These are phyloP conservation scores for Hylaeus anthracinus DNA, from an alignment of 1,140 invertebrate species.

Conservation along the genomic window DNA sequence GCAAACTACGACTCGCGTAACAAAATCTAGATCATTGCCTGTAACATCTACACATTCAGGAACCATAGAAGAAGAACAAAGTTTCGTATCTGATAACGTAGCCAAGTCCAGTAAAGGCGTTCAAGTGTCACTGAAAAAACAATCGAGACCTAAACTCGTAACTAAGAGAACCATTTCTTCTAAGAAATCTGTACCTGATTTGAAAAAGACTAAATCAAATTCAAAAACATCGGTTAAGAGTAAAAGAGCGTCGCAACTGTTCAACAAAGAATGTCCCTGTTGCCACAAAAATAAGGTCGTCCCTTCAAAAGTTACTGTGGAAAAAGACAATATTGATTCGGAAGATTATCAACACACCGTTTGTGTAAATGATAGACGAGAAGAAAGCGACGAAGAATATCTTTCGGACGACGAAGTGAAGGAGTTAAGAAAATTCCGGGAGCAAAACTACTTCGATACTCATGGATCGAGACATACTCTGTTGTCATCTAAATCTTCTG, in stretches of 20 bases:
- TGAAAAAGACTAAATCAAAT: constrained; percentile 22
- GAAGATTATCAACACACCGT: constrained; percentile 27
- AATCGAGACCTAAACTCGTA: constrained; percentile 18
- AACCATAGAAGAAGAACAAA: neutral
- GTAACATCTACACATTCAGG: neutral
- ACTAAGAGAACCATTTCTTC: constrained; percentile 39
- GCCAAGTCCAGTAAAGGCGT: neutral
- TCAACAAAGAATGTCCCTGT: constrained; percentile 1
- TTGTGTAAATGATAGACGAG: neutral
- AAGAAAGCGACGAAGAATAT: neutral
- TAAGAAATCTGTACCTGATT: constrained; percentile 27
- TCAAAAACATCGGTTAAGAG: constrained; percentile 20
- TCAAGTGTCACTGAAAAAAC: constrained; percentile 30
- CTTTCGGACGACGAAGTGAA: constrained; percentile 41
- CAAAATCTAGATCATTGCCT: neutral
- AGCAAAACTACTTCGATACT: constrained; percentile 76
- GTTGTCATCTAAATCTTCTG: constrained; percentile 58
- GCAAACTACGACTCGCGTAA: neutral
- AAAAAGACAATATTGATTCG: neutral
- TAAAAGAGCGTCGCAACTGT: constrained; percentile 15
- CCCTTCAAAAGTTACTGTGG: neutral
- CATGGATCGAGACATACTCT: constrained; percentile 70
- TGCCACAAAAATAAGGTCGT: constrained; percentile 10
- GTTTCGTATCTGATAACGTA: neutral
- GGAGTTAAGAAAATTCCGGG: constrained; percentile 68